Evolutionary conservation across 1,140 invertebrate genomes (phyloP).

Genomic region (Pachypeltis micranthus): DNA sequence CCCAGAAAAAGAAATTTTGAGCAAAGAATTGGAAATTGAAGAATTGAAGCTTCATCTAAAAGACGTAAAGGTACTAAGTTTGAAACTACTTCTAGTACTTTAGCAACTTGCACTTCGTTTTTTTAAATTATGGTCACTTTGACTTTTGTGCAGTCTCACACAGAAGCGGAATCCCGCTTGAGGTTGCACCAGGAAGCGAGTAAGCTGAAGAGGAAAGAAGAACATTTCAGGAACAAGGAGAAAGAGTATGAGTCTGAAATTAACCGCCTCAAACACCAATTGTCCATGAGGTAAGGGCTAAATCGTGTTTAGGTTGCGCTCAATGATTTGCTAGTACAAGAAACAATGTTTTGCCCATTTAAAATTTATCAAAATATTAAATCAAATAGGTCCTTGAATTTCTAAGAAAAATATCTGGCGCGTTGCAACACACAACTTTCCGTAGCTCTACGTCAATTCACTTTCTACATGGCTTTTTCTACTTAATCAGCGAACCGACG

Average conservation of each 20-base stretch:
- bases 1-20: constrained; percentile 15
- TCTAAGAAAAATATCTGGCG: too few relatives aligned
- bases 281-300: constrained; percentile 24
- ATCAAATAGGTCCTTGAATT: too few relatives aligned
- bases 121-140: background rate
- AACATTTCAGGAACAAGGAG: constrained; percentile 34
- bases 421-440: too few relatives aligned
- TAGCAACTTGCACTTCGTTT: background rate
- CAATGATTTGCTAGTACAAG: too few relatives aligned
- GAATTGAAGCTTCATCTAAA: constrained; percentile 17
- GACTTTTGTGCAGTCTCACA: background rate
- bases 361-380: too few relatives aligned
- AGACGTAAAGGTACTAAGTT: constrained; percentile 22
- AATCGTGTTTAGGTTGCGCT: too few relatives aligned
- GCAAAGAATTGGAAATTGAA: constrained; percentile 23
- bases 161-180: background rate
- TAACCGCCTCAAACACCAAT: constrained; percentile 31
- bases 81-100: background rate
- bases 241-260: constrained; percentile 30
- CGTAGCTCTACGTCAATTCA: too few relatives aligned
- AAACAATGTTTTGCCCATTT: too few relatives aligned
- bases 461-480: too few relatives aligned
- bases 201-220: constrained; percentile 38
- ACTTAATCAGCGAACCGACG: too few relatives aligned
- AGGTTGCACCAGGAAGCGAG: constrained; percentile 16